These are phyloP conservation scores for Drosophila kikkawai DNA, from an alignment of 1,140 invertebrate genomes.

Conservation along the genomic window DNA sequence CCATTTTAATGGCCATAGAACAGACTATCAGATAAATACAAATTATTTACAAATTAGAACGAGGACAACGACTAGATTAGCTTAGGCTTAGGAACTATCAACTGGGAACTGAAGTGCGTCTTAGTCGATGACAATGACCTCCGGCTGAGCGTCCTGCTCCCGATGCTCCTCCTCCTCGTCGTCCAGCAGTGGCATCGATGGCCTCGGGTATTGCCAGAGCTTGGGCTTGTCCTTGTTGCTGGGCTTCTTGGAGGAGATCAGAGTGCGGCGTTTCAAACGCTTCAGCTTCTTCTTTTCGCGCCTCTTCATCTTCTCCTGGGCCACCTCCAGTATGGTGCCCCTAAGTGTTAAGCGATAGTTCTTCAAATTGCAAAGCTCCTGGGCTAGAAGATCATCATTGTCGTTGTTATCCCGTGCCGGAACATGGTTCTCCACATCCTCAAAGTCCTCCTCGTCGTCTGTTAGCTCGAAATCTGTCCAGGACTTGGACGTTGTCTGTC, in stretches of 20 bases:
- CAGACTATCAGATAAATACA: conserved; percentile 13
- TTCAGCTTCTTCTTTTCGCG: conserved; percentile 64
- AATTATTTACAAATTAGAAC: conserved; percentile 36
- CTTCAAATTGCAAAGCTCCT: conserved; percentile 38
- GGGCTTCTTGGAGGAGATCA: conserved; percentile 74
- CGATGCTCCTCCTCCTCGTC: conserved; percentile 2
- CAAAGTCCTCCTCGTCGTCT: conserved; percentile 46
- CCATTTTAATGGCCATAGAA: conserved; percentile 42
- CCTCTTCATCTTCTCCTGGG: conserved; percentile 59
- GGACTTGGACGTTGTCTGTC: conserved; percentile 11
- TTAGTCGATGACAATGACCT: conserved; percentile 46
- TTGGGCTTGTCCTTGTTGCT: conserved; percentile 66
- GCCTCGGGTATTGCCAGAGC: background rate
- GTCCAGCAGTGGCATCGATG: background rate
- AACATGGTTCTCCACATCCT: conserved; percentile 42
- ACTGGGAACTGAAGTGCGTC: background rate
- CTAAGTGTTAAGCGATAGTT: conserved; percentile 56
- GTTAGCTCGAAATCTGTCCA: conserved; percentile 52
- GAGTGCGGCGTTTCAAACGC: conserved; percentile 63
- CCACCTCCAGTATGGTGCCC: conserved; percentile 55
- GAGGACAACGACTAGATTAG: conserved; percentile 36
- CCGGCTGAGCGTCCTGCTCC: background rate
- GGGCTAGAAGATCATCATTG: background rate
- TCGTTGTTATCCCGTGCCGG: conserved; percentile 14
- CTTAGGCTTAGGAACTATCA: conserved; percentile 6